phyloP scores from a whole-genome alignment of 92 coral and sea anemone species.

The Desmophyllum pertusum region DNA sequence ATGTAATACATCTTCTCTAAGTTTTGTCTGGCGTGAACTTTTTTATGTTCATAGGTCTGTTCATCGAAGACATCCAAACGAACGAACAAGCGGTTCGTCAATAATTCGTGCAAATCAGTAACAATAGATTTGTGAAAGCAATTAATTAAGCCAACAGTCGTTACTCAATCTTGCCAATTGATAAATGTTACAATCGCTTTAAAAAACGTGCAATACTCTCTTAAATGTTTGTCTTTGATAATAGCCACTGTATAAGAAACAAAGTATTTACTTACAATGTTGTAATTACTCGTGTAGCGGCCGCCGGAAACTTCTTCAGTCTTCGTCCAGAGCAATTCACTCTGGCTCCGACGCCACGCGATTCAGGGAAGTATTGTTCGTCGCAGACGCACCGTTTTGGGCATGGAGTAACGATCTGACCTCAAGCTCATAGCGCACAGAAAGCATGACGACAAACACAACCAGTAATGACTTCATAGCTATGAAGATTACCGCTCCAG shows the following conservation, averaged over 20 bases:
- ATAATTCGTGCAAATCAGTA: neutral
- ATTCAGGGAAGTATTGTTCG: conserved; percentile 31
- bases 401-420: conserved; percentile 37
- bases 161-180: neutral
- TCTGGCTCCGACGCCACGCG: conserved; percentile 49
- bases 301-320: conserved; percentile 63
- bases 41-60: neutral
- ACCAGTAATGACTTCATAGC: neutral
- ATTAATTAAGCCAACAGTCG: neutral
- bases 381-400: conserved; percentile 58
- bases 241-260: neutral
- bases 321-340: conserved; percentile 68
- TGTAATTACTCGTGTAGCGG: conserved; percentile 56
- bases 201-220: neutral
- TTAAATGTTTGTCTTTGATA: neutral
- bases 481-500: neutral
- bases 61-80: neutral
- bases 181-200: neutral
- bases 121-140: neutral
- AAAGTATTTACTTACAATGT: conserved; percentile 64
- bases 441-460: neutral
- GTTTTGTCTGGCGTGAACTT: neutral
- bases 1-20: neutral
- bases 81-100: neutral
- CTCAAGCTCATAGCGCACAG: neutral